Percentiles rank a stretch among this genome's conserved stretches.
These are phyloP conservation scores for Plectrocnemia conspersa DNA, from an alignment of 1,140 invertebrate species.

Conservation along the genomic window DNA sequence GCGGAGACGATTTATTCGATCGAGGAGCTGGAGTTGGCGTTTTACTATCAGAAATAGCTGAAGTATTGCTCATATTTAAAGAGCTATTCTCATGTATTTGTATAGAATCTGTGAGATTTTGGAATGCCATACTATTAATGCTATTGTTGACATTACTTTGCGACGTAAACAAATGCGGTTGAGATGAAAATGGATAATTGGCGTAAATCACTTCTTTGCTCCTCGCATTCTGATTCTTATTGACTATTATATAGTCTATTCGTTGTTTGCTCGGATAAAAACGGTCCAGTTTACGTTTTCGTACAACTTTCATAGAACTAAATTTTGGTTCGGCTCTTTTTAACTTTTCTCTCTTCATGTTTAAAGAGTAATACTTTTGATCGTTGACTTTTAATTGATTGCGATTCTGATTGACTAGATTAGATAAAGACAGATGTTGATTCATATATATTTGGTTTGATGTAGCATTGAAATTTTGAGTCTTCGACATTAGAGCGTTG, in stretches of 20 bases:
- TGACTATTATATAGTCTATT: slow-evolving; percentile 31
- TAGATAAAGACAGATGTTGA: neutral
- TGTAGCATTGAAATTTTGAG: neutral
- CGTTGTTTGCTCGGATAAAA: slow-evolving; percentile 44
- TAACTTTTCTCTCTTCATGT: slow-evolving; percentile 26
- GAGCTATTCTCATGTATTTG: slow-evolving; percentile 34
- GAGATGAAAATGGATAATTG: slow-evolving; percentile 25
- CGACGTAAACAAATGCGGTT: too few species aligned
- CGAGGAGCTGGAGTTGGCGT: slow-evolving; percentile 33
- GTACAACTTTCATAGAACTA: slow-evolving; percentile 46
- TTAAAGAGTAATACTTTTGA: slow-evolving; percentile 31
- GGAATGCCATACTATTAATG: slow-evolving; percentile 27
- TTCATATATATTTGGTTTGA: neutral
- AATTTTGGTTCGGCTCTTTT: slow-evolving; percentile 26
- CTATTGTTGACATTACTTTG: slow-evolving; percentile 23
- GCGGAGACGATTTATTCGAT: slow-evolving; percentile 23
- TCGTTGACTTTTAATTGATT: slow-evolving; percentile 20
- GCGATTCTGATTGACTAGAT: neutral
- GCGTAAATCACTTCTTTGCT: slow-evolving; percentile 29
- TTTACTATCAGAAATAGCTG: slow-evolving; percentile 22
- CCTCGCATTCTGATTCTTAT: slow-evolving; percentile 13
- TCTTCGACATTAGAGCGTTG: slow-evolving; percentile 20
- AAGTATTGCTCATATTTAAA: slow-evolving; percentile 10
- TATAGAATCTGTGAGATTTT: slow-evolving; percentile 34
- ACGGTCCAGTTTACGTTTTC: slow-evolving; percentile 48